A percentile compares a stretch with the other conserved stretches of the same genome.
phyloP scores from a whole-genome alignment of 2,888 invertebrate species.

The Xylota segnis region DNA sequence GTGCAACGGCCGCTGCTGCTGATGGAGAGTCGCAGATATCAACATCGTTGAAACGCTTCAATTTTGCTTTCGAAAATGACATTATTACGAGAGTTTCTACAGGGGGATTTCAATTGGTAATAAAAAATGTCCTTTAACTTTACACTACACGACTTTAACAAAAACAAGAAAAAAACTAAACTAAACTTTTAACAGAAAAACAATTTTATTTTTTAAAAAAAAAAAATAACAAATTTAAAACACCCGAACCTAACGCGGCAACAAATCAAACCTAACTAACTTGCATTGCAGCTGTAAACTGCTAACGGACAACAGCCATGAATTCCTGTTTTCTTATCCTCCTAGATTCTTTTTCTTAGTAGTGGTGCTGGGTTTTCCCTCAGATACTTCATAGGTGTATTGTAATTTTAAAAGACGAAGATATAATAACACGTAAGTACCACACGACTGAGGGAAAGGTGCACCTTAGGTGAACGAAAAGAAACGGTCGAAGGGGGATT shows the following conservation, averaged over 20 bases:
- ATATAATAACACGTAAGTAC: conserved; percentile 44
- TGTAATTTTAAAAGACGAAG: conserved; percentile 29
- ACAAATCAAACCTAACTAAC: conserved; percentile 74
- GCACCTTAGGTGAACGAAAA: conserved; percentile 48
- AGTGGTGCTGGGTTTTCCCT: conserved; percentile 47
- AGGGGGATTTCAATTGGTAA: conserved; percentile 14
- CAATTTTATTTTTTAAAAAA: conserved; percentile 12
- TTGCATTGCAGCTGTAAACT: conserved; percentile 29
- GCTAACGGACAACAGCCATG: conserved; percentile 14
- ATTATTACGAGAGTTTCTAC: conserved; percentile 73
- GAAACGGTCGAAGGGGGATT: conserved; percentile 66
- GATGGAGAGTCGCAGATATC: conserved; percentile 81
- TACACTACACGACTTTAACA: conserved; percentile 2
- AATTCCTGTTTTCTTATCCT: conserved; percentile 26
- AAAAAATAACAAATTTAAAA: conserved; percentile 48
- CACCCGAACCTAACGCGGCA: conserved; percentile 65
- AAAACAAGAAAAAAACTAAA: conserved; percentile 5
- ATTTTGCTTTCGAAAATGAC: conserved; percentile 84
- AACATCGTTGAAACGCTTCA: conserved; percentile 84
- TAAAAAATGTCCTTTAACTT: neutral
- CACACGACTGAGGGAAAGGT: conserved; percentile 51
- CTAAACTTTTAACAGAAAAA: conserved; percentile 23
- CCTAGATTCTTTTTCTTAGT: conserved; percentile 33
- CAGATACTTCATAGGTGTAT: conserved; percentile 2
- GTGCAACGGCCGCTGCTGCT: conserved; percentile 63